phyloP scores from a whole-genome alignment of 2,797 vertebrate genomes.

The Dicrostonyx torquatus region DNA sequence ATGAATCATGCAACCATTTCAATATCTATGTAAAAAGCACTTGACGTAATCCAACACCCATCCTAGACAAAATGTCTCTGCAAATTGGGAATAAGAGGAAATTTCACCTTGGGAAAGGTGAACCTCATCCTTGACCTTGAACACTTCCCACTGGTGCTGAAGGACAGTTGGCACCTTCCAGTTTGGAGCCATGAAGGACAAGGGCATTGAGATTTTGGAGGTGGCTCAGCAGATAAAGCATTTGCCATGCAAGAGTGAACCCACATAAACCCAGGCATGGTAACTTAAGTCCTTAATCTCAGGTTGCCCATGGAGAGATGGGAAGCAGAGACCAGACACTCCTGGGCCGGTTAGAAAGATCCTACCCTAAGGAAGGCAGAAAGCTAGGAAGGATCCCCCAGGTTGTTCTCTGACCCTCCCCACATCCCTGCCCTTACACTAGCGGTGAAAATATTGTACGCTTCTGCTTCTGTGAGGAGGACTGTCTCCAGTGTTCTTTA shows the following conservation, averaged over 20 bases:
- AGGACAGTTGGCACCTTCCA: neutral
- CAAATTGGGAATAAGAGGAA: neutral
- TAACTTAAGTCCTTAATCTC: neutral
- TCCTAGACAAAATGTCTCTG: neutral
- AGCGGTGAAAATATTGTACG: too few species aligned
- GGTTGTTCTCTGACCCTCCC: neutral
- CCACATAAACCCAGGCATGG: neutral
- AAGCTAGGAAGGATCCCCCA: neutral
- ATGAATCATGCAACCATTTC: neutral
- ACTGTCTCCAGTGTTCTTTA: neutral
- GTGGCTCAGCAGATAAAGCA: neutral
- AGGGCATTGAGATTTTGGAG: rapidly evolving
- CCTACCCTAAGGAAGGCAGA: neutral
- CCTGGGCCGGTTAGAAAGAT: neutral
- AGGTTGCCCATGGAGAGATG: neutral
- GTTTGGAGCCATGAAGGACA: neutral
- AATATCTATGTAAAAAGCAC: neutral
- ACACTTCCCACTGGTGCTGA: neutral
- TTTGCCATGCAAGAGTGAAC: neutral
- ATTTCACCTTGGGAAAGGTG: too few species aligned
- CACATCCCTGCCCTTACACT: too few species aligned
- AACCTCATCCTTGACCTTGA: neutral
- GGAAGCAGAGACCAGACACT: neutral
- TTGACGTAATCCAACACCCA: neutral
- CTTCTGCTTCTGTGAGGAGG: neutral